Evolutionary conservation across 2,888 invertebrate genomes (phyloP), one percentile per base, ranked within the genome.

Genomic region (Ypsolopha scabrella): DNA sequence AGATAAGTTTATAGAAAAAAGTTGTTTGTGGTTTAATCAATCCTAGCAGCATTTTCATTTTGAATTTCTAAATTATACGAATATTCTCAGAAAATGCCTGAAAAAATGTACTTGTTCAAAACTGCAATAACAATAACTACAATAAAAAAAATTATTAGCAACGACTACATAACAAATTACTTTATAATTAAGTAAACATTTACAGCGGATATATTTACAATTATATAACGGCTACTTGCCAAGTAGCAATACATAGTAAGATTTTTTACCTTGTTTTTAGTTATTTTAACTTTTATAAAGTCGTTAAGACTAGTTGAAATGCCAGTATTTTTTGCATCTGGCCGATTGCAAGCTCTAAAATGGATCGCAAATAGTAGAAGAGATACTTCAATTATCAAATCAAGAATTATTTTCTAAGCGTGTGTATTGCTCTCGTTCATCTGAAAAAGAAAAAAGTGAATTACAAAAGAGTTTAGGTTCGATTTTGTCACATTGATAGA

Each of bases 131-230:
- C 24, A 4, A 3, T 3, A 24, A 24, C 4, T 24, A 24, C 24
- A 3, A 24, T 24, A 24, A 24, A 24, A 24, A 24, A 24, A 24
- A 24, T 24, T 4, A n/a, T n/a, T n/a, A n/a, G 24, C 24, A 24
- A 24, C 24, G 24, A 24, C 2, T 24, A 24, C 24, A 24, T 24
- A 3, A 59, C 60, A 60, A 60, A 60, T 54, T 57, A 58, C 48
- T 46, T 50, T 48, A 50, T 48, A 50, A 56, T 45, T 46, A 56
- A 55, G 43, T 60, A 58, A 58, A 55, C 61, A 61, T 61, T 61
- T 61, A 61, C 61, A 61, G 54, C 55, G 57, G 55, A 56, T 57
- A 38, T 38, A 38, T 38, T 38, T 38, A 38, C 38, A 38, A 38
- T 38, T 2, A 38, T 8, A 8, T 6, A 6, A 10, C 8, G 38